Evolutionary conservation across 2,113 vertebrate species (phyloP).

Genomic region (Hippocampus zosterae): DNA sequence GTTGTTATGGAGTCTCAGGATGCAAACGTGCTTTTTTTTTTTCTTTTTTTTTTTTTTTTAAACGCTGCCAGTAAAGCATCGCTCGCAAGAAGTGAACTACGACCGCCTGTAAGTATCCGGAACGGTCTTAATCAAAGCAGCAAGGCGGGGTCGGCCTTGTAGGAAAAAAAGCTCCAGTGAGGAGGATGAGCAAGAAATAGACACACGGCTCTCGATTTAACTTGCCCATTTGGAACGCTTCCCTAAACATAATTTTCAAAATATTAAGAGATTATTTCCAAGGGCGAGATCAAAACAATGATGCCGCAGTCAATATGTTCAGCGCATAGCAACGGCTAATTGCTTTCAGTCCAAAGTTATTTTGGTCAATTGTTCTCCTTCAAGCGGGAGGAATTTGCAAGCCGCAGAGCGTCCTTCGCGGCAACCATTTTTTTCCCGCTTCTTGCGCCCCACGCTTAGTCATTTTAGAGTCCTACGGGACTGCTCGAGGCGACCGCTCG

Average conservation of each 20-base stretch:
- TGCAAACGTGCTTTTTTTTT: conserved; percentile 2
- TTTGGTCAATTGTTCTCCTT: background rate
- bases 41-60: background rate
- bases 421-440: conserved; percentile 24
- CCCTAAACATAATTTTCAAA: too few relatives aligned
- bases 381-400: background rate
- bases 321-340: background rate
- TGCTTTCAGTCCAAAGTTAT: background rate
- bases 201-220: background rate
- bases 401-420: background rate
- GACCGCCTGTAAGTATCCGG: background rate
- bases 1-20: background rate
- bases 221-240: background rate
- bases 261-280: background rate
- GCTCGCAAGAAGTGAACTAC: background rate
- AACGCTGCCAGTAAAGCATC: background rate
- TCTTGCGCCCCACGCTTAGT: conserved; percentile 40
- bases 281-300: too few relatives aligned
- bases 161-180: background rate
- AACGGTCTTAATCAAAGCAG: background rate
- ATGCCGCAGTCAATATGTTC: too few relatives aligned
- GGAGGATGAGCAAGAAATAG: background rate
- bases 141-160: background rate
- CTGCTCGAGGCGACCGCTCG: conserved; percentile 20
- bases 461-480: conserved; percentile 46